Percentiles rank a stretch among this genome's conserved stretches.
Evolutionary conservation across 2,797 vertebrate species (phyloP).

Genomic region (Pteronotus mesoamericanus): DNA sequence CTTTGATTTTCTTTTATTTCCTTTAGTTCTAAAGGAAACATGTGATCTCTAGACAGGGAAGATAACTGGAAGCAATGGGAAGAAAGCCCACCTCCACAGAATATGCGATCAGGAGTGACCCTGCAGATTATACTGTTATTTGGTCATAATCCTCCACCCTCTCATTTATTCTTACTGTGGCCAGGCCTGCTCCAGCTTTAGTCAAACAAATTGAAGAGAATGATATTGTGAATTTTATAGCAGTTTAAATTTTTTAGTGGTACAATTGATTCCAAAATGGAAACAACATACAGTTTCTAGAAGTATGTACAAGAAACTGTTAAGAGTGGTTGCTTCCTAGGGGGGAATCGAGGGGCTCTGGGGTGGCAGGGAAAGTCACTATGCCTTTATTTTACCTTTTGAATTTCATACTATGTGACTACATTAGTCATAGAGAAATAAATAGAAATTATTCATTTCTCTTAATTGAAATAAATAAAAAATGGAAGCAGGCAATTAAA

Average conservation of each 20-base stretch:
- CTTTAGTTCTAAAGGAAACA: neutral
- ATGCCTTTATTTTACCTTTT: neutral
- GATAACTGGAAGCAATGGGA: neutral
- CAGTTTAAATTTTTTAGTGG: neutral
- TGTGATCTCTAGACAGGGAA: neutral
- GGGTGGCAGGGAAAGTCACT: neutral
- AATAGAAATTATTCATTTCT: no score
- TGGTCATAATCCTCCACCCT: neutral
- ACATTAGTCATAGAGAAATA: no score
- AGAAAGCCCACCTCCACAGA: neutral
- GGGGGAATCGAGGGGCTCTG: neutral
- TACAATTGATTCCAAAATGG: slow-evolving; percentile 4
- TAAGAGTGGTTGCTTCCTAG: neutral
- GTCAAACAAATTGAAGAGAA: neutral
- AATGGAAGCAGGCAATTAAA: slow-evolving; percentile 14
- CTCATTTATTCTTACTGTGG: neutral
- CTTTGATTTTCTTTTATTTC: neutral
- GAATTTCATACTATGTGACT: neutral
- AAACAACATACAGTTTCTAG: neutral
- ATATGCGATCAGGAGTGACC: neutral
- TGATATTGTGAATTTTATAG: neutral
- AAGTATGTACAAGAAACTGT: slow-evolving; percentile 3
- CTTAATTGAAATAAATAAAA: neutral
- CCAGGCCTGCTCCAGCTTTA: neutral
- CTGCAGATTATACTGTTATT: neutral